phyloP scores from a whole-genome alignment of 2,888 invertebrate species.

The Patella depressa region DNA sequence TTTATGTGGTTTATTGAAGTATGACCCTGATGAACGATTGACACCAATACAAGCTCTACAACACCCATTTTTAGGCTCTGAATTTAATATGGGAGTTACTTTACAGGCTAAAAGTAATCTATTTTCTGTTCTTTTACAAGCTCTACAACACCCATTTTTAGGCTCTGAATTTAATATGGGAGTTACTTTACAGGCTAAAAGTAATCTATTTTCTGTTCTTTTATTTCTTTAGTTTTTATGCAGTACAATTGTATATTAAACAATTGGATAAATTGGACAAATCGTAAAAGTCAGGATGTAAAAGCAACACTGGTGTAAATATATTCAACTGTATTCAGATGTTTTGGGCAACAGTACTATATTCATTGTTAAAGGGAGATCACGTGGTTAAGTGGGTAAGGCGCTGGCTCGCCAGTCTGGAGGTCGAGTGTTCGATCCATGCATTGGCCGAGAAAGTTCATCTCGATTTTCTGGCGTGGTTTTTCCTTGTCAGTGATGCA shows the following conservation, averaged over 20 bases:
- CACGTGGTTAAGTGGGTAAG: no score
- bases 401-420: no score
- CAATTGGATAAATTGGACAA: no score
- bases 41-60: conserved; percentile 56
- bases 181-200: conserved; percentile 38
- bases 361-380: no score
- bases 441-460: no score
- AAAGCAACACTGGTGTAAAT: background rate
- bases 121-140: conserved; percentile 35
- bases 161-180: conserved; percentile 55
- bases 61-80: conserved; percentile 64
- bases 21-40: conserved; percentile 60
- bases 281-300: background rate
- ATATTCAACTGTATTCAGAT: no score
- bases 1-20: conserved; percentile 54
- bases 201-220: conserved; percentile 2
- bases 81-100: conserved; percentile 51
- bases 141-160: conserved; percentile 63
- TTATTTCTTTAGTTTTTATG: background rate
- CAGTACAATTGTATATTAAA: no score
- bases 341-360: no score
- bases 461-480: no score
- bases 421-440: no score
- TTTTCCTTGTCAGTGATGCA: no score
- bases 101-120: conserved; percentile 28